phyloP scores from a whole-genome alignment of 2,113 vertebrate genomes.

The Gymnogyps californianus region DNA sequence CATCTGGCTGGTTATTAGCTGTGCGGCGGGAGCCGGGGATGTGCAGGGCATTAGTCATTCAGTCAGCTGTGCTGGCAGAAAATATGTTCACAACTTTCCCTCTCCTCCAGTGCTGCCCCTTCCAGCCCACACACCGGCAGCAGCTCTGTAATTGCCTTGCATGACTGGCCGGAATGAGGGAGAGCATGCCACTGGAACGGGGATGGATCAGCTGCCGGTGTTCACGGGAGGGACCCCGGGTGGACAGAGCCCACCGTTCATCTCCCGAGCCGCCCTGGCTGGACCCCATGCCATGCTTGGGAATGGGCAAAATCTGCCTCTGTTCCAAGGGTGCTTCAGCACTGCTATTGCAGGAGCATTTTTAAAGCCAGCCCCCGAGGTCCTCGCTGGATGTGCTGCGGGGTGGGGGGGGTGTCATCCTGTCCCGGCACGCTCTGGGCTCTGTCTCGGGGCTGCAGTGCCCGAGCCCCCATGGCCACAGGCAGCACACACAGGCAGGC shows the following conservation, averaged over 20 bases:
- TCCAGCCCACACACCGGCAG: not conserved
- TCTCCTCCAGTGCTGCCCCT: not conserved
- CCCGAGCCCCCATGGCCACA: fast-evolving
- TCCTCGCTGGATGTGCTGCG: fast-evolving
- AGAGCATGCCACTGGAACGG: not conserved
- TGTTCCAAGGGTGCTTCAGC: not conserved
- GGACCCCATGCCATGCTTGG: not conserved
- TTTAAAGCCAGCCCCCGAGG: not conserved
- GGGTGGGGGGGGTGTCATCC: not conserved
- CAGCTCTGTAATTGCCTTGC: not conserved
- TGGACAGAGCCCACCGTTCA: not conserved
- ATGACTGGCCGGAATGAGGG: not conserved
- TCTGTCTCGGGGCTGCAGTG: not conserved
- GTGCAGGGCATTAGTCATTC: not conserved
- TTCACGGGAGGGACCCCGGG: too few relatives aligned
- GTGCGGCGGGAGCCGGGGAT: not conserved
- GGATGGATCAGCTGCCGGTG: not conserved
- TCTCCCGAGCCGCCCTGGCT: not conserved
- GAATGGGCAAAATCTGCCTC: not conserved
- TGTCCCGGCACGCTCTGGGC: not conserved
- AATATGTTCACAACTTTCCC: not conserved
- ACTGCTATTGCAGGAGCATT: too few relatives aligned
- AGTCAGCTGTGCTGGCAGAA: not conserved
- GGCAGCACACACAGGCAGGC: not conserved
- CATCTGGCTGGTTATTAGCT: not conserved